Evolutionary conservation across 2,113 vertebrate species (phyloP), one percentile per base, ranked within the genome.

Genomic region (Bufo bufo): DNA sequence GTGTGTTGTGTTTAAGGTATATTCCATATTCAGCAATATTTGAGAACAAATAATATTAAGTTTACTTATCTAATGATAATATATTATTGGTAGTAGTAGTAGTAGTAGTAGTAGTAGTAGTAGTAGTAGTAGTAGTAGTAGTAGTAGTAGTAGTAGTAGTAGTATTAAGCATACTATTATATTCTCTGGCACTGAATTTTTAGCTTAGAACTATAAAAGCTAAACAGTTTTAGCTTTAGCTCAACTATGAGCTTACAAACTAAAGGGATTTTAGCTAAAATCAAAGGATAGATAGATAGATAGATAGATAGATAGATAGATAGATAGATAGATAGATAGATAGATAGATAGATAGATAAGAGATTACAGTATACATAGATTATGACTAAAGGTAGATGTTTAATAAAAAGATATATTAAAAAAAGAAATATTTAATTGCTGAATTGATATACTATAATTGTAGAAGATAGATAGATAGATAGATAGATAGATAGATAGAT

Each of bases 401-500:
- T 17, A 6, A 61, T 61, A 61, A 16, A 17, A 17, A 17, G 52
- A 5, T 52, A 52, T 52, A 9, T 52, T 5, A 72, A 85, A 85
- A 65, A 65, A 86, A 61, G 77, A 90, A 56, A 7, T 89, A 88
- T 86, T 85, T 10, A 56, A 65, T 61, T 81, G 69, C 85, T 20
- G 75, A 69, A 59, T 61, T 9, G 5, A 20, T 6, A 65, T 6
- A 9, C 2, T 17, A 61, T 61, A 17, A 19, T 3, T 61, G 19
- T 11, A 61, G 61, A 17, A n/a, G 20, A 20, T n/a, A 13, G 56
- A 58, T 58, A 43, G 66, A 71, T 89, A 79, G 93, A 93, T 94
- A 89, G 93, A 95, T 95, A 95, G 93, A 94, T 94, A 93, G 92
- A 94, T 93, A 50, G 88, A 83, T 77, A 72, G 87, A 61, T 82